These are phyloP conservation scores for Andinoacara biseriatus DNA, from an alignment of 2,113 vertebrate species.

Conservation along the genomic window DNA sequence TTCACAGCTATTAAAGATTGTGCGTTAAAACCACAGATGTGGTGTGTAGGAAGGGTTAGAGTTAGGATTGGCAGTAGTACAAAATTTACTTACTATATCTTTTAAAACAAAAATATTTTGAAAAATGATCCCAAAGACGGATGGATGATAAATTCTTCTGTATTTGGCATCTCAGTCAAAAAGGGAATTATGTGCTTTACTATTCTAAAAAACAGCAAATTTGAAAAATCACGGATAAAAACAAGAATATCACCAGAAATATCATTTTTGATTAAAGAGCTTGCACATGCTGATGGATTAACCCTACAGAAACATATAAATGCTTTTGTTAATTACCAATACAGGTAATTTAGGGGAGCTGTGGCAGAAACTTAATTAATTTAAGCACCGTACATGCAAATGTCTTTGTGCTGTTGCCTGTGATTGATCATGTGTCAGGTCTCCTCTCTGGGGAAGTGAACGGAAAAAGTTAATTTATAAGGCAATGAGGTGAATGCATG, in stretches of 20 bases:
- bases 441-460: background rate
- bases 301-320: background rate
- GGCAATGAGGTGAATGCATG: background rate
- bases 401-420: background rate
- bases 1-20: background rate
- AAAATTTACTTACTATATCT: background rate
- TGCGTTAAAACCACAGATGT: background rate
- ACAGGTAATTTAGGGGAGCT: background rate
- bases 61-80: background rate
- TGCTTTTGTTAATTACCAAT: background rate
- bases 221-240: too few species aligned
- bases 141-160: too few species aligned
- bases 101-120: too few species aligned
- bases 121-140: background rate
- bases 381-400: background rate
- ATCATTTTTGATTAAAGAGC: too few species aligned
- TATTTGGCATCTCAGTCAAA: too few species aligned
- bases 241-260: too few species aligned
- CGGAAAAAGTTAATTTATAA: slow-evolving; percentile 2
- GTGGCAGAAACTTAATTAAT: background rate
- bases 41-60: background rate
- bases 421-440: background rate
- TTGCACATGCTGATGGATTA: background rate
- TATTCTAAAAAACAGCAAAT: too few species aligned
- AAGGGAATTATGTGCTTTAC: too few species aligned